These are phyloP conservation scores for Pyrocoelia pectoralis DNA, from an alignment of 2,888 invertebrate genomes.

Conservation along the genomic window DNA sequence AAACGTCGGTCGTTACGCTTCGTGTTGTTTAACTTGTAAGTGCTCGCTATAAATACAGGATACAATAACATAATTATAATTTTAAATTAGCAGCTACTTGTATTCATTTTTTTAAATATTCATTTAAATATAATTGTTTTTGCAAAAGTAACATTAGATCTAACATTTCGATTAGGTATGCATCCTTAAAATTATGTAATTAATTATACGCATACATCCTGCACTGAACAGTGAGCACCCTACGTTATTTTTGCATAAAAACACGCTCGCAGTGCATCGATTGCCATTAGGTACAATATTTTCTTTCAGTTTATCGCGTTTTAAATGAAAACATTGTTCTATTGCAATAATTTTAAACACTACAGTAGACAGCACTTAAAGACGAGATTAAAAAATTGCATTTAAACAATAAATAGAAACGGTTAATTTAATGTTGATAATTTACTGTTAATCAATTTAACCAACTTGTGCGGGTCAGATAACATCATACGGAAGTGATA, in stretches of 20 bases:
- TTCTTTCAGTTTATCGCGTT: neutral
- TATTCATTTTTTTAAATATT: conserved; percentile 16
- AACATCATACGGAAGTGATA: neutral
- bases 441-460: neutral
- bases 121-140: conserved; percentile 10
- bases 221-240: neutral
- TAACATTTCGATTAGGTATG: neutral
- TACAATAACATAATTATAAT: conserved; percentile 39
- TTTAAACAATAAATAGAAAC: neutral
- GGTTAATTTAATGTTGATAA: neutral
- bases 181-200: conserved; percentile 1
- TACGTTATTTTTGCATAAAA: neutral
- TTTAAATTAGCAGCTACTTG: conserved; percentile 39
- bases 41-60: conserved; percentile 37
- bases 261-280: neutral
- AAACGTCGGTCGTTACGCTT: neutral
- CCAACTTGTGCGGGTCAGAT: neutral
- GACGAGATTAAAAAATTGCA: no score
- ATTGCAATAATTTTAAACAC: no score
- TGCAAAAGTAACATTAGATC: neutral
- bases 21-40: conserved; percentile 19
- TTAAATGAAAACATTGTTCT: no score
- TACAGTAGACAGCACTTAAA: no score
- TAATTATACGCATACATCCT: neutral
- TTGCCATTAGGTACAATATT: neutral